Conservation (phyloP, 1,140 invertebrate species). For the Eubasilissa regina region DNA sequence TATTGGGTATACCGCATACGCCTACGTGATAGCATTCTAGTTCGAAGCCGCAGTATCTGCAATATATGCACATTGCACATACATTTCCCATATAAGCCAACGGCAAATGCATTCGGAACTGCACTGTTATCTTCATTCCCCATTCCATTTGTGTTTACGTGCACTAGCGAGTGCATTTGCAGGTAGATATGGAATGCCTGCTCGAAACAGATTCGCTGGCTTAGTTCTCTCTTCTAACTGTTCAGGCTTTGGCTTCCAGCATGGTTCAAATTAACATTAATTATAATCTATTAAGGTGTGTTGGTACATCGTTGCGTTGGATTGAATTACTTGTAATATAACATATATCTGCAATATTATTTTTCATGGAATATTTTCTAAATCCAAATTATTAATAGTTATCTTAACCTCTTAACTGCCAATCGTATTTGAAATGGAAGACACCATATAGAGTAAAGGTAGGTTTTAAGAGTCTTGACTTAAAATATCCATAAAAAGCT, state of each 20-base stretch:
- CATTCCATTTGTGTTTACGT: slow-evolving; percentile 42
- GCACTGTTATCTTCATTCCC: slow-evolving; percentile 42
- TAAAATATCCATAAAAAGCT: too few species aligned
- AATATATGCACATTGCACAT: slow-evolving; percentile 1
- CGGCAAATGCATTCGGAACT: slow-evolving; percentile 41
- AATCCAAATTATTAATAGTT: too few species aligned
- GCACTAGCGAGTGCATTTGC: slow-evolving; percentile 20
- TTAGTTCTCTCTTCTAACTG: slow-evolving; percentile 11
- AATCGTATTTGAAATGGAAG: too few species aligned
- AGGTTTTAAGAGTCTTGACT: too few species aligned
- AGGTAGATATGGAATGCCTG: slow-evolving; percentile 9
- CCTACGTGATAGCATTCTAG: not conserved
- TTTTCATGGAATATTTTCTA: too few species aligned
- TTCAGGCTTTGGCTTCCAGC: slow-evolving; percentile 14
- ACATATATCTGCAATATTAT: too few species aligned
- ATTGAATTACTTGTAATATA: too few species aligned
- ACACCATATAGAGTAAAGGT: too few species aligned
- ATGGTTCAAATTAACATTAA: not conserved
- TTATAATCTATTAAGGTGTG: not conserved
- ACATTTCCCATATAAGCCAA: slow-evolving; percentile 32
- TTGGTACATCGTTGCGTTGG: too few species aligned
- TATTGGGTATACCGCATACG: not conserved
- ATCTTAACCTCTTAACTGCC: too few species aligned
- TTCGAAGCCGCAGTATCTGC: not conserved
- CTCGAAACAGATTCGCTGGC: not conserved